Base-by-base conservation (phyloP, 1,140 invertebrate genomes). In the Drosophila lowei region DNA sequence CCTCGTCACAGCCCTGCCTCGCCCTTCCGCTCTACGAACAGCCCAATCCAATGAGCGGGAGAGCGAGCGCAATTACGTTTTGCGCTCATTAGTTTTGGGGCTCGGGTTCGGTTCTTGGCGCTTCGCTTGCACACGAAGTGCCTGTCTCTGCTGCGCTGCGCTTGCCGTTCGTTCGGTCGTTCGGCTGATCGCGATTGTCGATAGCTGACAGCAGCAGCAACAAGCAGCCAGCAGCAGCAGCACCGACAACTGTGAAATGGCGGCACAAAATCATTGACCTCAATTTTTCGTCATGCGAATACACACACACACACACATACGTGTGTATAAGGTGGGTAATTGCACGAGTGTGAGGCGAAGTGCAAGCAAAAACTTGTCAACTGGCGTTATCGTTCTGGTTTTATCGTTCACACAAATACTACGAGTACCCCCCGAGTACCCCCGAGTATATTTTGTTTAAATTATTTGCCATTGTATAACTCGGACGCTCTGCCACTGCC, bases 211-310 rank as follows among this genome's bases (percentile, higher is more conserved):
- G 72, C 61, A 54, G 41, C 58, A 25, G 23, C 23, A 25, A 25
- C 62, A 55, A 52, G 15, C 46, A 15, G 25, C 56, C 42, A 25
- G 6, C 44, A 38, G 34, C 72, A 60, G 23, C 50, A 57, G 8
- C 54, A 41, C 13, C 61, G 49, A 43, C 55, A 34, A 43, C 72
- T 50, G 72, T 53, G 63, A 74, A 66, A 80, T 77, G 77, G 72
- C 78, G 65, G 78, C 83, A 78, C 75, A 89, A 86, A 86, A 86
- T 86, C 83, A 86, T 86, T 86, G 83, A 88, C 83, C 83, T 86
- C 83, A 86, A 77, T 63, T 76, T 81, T 86, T 83, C 84, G 83
- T 88, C 83, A 86, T 88, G 81, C 81, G 83, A 88, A 67, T 75
- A 64, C 50, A 63, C 30, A 71, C 48, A 62, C 43, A 42, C 38